Conservation (phyloP, 2,113 vertebrate species). For the Erythrocercus mccallii region DNA sequence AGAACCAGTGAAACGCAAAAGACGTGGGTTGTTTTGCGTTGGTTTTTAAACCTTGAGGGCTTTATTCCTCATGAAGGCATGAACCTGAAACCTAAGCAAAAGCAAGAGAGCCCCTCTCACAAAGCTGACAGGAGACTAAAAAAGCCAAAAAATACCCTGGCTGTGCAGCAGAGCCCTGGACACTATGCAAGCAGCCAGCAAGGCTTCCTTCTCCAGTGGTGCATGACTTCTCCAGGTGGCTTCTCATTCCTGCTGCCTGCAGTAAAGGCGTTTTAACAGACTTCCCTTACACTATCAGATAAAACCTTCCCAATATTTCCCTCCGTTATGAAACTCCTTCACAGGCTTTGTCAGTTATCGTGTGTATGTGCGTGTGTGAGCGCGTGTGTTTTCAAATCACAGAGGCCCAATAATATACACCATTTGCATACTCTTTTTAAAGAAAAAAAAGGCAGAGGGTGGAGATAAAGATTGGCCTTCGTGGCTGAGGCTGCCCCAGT, state of each 20-base stretch:
- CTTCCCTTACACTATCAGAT: conserved; percentile 61
- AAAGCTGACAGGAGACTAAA: neutral
- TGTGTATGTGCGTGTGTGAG: conserved; percentile 42
- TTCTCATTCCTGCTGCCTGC: conserved; percentile 32
- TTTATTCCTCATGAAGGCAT: neutral
- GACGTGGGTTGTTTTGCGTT: rapidly evolving
- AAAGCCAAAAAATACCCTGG: neutral
- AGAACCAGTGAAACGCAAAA: rapidly evolving
- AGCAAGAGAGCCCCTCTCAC: neutral
- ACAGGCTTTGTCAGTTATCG: conserved; percentile 31
- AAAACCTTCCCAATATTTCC: conserved; percentile 64
- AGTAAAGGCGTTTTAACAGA: conserved; percentile 58
- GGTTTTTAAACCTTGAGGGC: neutral
- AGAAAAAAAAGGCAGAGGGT: neutral
- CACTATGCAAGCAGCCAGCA: neutral
- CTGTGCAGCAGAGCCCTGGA: neutral
- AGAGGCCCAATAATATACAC: conserved; percentile 41
- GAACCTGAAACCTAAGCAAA: neutral
- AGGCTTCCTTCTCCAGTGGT: conserved; percentile 11
- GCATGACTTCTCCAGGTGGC: conserved; percentile 60
- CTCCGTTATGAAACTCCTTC: conserved; percentile 60
- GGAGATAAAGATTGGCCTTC: conserved; percentile 18
- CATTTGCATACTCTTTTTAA: conserved; percentile 38
- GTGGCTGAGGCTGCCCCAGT: neutral
- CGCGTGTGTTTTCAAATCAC: conserved; percentile 50